Percentiles rank a stretch among this genome's conserved stretches.
Conservation (phyloP, 2,113 vertebrate genomes). For the Tor tambroides region DNA sequence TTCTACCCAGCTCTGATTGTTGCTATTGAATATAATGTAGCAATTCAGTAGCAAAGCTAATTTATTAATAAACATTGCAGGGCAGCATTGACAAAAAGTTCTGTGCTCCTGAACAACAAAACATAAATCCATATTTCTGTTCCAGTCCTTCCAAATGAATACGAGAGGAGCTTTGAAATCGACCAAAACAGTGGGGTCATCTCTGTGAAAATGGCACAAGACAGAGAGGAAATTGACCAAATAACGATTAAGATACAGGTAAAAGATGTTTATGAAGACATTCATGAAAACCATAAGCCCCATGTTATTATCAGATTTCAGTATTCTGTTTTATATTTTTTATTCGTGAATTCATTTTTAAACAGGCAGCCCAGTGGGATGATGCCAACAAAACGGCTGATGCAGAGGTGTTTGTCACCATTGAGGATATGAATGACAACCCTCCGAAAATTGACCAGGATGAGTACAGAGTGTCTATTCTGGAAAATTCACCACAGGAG, state of each 20-base stretch:
- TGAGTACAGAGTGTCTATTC: too few relatives aligned
- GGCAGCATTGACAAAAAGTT: too few relatives aligned
- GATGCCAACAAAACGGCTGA: constrained; percentile 72
- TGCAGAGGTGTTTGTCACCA: constrained; percentile 69
- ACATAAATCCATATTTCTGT: not conserved
- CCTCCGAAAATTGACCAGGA: too few relatives aligned
- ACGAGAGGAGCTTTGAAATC: constrained; percentile 62
- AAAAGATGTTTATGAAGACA: constrained; percentile 14
- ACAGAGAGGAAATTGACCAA: constrained; percentile 74
- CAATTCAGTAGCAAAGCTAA: too few relatives aligned
- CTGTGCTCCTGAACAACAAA: not conserved
- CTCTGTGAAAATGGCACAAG: constrained; percentile 61
- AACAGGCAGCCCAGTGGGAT: constrained; percentile 76
- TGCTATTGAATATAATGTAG: too few relatives aligned
- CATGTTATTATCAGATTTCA: not conserved
- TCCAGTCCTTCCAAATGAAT: constrained; percentile 73
- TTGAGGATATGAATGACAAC: constrained; percentile 68
- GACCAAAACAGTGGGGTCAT: constrained; percentile 66
- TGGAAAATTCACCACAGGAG: constrained; percentile 71
- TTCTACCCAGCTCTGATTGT: too few relatives aligned
- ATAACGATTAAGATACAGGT: constrained; percentile 78
- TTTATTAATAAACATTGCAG: too few relatives aligned
- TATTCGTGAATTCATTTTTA: not conserved
- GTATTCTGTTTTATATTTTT: too few relatives aligned
- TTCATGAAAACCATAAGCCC: not conserved